phyloP scores from a whole-genome alignment of 2,113 vertebrate genomes.

The Acanthochromis polyacanthus region DNA sequence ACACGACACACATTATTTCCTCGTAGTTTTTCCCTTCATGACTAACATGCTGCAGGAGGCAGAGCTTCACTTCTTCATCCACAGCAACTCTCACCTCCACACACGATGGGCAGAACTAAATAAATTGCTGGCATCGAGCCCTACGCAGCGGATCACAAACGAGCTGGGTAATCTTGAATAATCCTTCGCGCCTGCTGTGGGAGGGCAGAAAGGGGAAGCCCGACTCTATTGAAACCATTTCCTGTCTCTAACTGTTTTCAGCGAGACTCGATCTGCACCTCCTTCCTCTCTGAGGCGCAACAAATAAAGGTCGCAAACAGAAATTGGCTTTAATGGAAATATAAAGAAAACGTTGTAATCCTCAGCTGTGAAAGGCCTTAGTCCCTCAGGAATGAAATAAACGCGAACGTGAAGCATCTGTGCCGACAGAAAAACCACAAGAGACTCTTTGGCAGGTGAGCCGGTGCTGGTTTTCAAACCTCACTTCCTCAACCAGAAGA shows the following conservation, averaged over 20 bases:
- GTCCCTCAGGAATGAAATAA: slow-evolving; percentile 1
- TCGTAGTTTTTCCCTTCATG: background rate
- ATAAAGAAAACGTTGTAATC: background rate
- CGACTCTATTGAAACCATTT: slow-evolving; percentile 72
- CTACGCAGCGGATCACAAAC: slow-evolving; percentile 35
- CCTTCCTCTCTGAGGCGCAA: slow-evolving; percentile 28
- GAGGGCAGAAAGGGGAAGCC: slow-evolving; percentile 67
- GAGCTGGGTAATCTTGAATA: slow-evolving; percentile 45
- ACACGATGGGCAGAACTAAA: slow-evolving; percentile 13
- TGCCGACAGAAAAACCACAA: slow-evolving; percentile 29
- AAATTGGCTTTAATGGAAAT: background rate
- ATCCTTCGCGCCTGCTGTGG: slow-evolving; percentile 41
- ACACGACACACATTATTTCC: slow-evolving; percentile 9
- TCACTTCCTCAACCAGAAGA: slow-evolving; percentile 24
- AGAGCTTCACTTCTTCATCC: background rate
- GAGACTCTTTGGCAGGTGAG: slow-evolving; percentile 61
- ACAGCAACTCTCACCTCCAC: slow-evolving; percentile 18
- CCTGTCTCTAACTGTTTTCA: slow-evolving; percentile 67
- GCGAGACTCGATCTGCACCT: background rate
- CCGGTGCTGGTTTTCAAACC: slow-evolving; percentile 11
- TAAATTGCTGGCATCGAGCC: background rate
- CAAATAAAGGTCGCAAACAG: background rate
- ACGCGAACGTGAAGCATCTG: slow-evolving; percentile 19
- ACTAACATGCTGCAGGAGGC: background rate
- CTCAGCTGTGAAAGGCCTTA: slow-evolving; percentile 23